Evolutionary conservation across 2,888 invertebrate genomes (phyloP).

Genomic region (Ophion ellenae): DNA sequence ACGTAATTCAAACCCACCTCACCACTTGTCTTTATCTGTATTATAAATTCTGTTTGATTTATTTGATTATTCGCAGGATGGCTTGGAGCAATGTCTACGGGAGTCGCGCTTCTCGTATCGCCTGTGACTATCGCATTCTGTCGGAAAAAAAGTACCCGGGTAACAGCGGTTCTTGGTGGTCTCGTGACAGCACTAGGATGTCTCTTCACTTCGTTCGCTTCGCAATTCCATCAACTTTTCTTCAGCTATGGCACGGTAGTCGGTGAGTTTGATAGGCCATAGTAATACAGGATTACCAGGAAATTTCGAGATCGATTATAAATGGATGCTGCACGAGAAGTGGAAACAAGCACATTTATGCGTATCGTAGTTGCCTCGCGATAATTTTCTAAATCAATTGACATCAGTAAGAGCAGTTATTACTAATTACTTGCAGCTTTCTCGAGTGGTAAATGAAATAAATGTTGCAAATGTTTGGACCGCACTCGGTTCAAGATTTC

Average conservation of each 20-base stretch:
- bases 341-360: too few species aligned
- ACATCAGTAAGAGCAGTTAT: too few species aligned
- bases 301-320: neutral
- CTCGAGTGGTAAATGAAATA: too few species aligned
- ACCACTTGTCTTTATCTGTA: neutral
- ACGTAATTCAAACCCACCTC: neutral
- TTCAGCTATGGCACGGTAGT: constrained; percentile 90
- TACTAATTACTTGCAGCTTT: too few species aligned
- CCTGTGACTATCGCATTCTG: constrained; percentile 94
- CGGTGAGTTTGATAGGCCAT: constrained; percentile 80
- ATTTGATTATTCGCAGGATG: constrained; percentile 87
- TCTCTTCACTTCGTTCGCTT: constrained; percentile 95
- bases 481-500: too few species aligned
- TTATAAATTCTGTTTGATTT: neutral
- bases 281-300: neutral
- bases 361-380: too few species aligned
- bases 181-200: constrained; percentile 94
- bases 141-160: constrained; percentile 93
- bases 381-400: too few species aligned
- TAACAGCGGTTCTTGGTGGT: constrained; percentile 94
- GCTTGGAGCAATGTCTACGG: constrained; percentile 92
- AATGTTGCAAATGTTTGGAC: too few species aligned
- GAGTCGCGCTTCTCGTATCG: constrained; percentile 91
- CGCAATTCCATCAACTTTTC: constrained; percentile 95
- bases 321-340: too few species aligned